These are phyloP conservation scores for Cyclophora albipunctata DNA, from an alignment of 2,888 invertebrate genomes.

Conservation along the genomic window DNA sequence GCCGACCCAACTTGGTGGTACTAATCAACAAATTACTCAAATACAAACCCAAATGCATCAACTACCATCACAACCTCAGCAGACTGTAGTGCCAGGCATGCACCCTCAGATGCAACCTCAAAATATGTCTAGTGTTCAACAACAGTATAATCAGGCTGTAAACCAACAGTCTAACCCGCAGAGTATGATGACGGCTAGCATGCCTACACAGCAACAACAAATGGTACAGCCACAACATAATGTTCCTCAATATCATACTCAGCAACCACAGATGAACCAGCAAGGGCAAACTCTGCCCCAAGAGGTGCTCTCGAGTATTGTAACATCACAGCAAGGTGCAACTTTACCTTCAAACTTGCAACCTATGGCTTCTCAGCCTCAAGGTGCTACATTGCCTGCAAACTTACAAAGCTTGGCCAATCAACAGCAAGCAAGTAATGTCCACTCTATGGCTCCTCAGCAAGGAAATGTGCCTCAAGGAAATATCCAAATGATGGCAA, in stretches of 20 bases:
- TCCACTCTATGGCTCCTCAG: constrained; percentile 64
- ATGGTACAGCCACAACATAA: constrained; percentile 69
- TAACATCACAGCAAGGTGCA: constrained; percentile 68
- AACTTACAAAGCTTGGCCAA: constrained; percentile 71
- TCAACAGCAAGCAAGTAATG: constrained; percentile 63
- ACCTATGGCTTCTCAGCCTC: constrained; percentile 63
- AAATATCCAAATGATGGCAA: constrained; percentile 75
- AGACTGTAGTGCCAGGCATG: constrained; percentile 67
- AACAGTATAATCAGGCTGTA: constrained; percentile 71
- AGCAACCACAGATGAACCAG: constrained; percentile 66
- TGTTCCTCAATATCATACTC: constrained; percentile 69
- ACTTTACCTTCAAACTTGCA: constrained; percentile 64
- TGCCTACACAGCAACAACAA: constrained; percentile 64
- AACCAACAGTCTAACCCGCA: constrained; percentile 63
- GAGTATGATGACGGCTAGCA: constrained; percentile 60
- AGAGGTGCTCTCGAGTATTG: constrained; percentile 68
- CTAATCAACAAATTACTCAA: constrained; percentile 67
- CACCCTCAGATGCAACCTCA: constrained; percentile 71
- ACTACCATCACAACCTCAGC: constrained; percentile 66
- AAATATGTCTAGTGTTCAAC: constrained; percentile 65
- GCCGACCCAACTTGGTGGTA: constrained; percentile 57
- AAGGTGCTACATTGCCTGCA: constrained; percentile 77
- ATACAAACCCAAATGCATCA: constrained; percentile 73
- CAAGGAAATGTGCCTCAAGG: constrained; percentile 76
- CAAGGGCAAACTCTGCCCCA: constrained; percentile 68